Percentiles rank a stretch among this genome's conserved stretches.
These are phyloP conservation scores for Synanthedon vespiformis DNA, from an alignment of 2,888 invertebrate genomes.

Conservation along the genomic window DNA sequence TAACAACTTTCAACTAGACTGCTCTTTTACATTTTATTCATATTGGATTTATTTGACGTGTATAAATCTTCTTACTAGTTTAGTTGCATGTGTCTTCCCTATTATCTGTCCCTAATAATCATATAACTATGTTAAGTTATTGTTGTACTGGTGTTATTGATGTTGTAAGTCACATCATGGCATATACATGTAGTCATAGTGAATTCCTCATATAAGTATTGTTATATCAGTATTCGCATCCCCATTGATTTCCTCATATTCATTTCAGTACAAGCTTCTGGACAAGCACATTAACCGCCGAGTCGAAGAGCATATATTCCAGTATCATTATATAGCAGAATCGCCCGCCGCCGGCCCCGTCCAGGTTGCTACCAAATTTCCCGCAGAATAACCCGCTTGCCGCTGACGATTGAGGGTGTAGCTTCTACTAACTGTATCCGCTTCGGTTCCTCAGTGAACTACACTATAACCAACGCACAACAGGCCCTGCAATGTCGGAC, in stretches of 20 bases:
- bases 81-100: no score
- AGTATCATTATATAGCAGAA: slow-evolving; percentile 35
- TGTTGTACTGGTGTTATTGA: not conserved
- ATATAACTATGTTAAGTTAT: not conserved
- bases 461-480: not conserved
- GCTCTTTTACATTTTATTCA: no score
- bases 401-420: slow-evolving; percentile 35
- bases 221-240: no score
- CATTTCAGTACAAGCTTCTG: slow-evolving; percentile 68
- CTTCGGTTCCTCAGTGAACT: slow-evolving; percentile 4
- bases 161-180: no score
- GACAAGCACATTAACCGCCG: slow-evolving; percentile 62
- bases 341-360: slow-evolving; percentile 30
- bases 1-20: no score
- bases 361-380: slow-evolving; percentile 54
- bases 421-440: slow-evolving; percentile 44
- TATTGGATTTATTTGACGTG: no score
- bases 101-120: no score
- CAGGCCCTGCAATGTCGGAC: slow-evolving; percentile 3
- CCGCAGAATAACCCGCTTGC: slow-evolving; percentile 33
- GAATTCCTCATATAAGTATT: no score
- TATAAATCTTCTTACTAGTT: no score
- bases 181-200: no score
- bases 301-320: slow-evolving; percentile 47
- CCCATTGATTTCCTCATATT: slow-evolving; percentile 24